Percentiles rank a stretch among this genome's conserved stretches.
Evolutionary conservation across 53 echinoderm and acorn worm genomes (phyloP).

Genomic region (Echinarachnius parma): DNA sequence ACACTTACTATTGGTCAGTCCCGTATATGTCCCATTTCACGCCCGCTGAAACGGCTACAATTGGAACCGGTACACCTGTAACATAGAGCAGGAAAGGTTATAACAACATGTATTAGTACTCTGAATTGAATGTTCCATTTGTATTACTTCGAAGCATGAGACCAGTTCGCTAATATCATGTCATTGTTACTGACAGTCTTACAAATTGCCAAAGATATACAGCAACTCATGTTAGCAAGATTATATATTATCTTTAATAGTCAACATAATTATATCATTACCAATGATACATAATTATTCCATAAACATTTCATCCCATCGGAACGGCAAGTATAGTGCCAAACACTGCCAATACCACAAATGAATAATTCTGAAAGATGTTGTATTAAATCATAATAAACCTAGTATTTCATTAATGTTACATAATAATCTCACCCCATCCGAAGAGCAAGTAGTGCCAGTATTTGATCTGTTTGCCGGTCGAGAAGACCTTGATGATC

Average conservation of each 20-base stretch:
- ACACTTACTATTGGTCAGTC: not conserved
- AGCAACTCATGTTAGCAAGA: no score
- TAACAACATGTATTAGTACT: not conserved
- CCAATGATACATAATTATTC: no score
- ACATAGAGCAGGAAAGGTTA: not conserved
- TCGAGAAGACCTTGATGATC: conserved; percentile 34
- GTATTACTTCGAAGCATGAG: no score
- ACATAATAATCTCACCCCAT: conserved; percentile 38
- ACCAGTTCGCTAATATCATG: no score
- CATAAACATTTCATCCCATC: no score
- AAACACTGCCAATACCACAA: no score
- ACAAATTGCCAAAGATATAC: no score
- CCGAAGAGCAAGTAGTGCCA: conserved; percentile 35
- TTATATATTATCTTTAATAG: not conserved
- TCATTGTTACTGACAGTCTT: no score
- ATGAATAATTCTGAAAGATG: not conserved
- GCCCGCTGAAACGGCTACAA: conserved; percentile 11
- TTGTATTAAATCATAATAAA: not conserved
- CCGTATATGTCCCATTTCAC: conserved; percentile 15
- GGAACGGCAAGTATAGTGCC: no score
- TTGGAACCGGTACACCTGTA: conserved; percentile 26
- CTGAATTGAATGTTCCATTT: no score
- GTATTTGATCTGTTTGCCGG: conserved; percentile 20
- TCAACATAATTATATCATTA: no score
- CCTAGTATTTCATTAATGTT: not conserved